phyloP scores from a whole-genome alignment of 2,888 invertebrate genomes.

The Drosophila nigricruria region DNA sequence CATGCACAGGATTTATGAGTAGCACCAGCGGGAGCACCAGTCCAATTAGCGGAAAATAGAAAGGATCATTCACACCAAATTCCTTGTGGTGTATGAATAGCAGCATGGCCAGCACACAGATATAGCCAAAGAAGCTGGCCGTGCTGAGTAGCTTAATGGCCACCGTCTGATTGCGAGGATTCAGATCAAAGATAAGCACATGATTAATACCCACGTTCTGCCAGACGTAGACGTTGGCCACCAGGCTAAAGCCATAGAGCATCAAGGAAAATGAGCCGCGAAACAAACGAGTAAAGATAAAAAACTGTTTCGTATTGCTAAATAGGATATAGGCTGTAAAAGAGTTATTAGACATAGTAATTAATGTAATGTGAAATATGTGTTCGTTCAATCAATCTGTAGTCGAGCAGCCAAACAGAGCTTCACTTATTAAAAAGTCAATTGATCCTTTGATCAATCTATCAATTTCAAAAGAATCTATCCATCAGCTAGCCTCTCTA shows the following conservation, averaged over 20 bases:
- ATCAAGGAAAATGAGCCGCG: slow-evolving; percentile 95
- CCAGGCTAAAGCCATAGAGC: slow-evolving; percentile 95
- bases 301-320: not conserved
- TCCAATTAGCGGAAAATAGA: slow-evolving; percentile 94
- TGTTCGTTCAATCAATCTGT: not conserved
- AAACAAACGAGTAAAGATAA: slow-evolving; percentile 93
- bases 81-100: slow-evolving; percentile 88
- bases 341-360: not conserved
- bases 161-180: slow-evolving; percentile 94
- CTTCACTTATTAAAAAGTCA: not conserved
- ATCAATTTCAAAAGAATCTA: no score
- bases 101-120: slow-evolving; percentile 95
- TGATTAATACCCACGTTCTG: slow-evolving; percentile 97
- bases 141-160: slow-evolving; percentile 96
- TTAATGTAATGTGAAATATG: not conserved
- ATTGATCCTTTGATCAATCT: not conserved
- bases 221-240: slow-evolving; percentile 98
- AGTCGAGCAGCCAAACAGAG: not conserved
- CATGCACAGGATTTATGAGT: slow-evolving; percentile 94
- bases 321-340: slow-evolving; percentile 10
- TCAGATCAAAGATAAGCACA: slow-evolving; percentile 97
- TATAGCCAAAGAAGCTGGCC: slow-evolving; percentile 94
- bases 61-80: slow-evolving; percentile 89
- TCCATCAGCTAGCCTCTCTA: not conserved
- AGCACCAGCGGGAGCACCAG: slow-evolving; percentile 91